Percentiles rank a stretch among this genome's conserved stretches.
phyloP scores from a whole-genome alignment of 2,888 invertebrate genomes.

The Pterostichus madidus region DNA sequence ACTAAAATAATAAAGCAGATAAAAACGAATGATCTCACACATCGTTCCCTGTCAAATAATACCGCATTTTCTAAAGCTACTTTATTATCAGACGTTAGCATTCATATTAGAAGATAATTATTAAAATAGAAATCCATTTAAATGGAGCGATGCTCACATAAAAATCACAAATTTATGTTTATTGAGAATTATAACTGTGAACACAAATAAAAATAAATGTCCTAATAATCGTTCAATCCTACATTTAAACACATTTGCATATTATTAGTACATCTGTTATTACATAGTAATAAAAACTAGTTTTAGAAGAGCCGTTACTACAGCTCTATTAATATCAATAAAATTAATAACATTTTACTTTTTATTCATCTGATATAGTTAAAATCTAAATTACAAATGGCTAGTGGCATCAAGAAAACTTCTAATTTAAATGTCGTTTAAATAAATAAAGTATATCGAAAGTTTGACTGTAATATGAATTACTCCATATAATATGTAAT shows the following conservation, averaged over 20 bases:
- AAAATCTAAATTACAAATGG: not conserved
- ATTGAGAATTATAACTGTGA: constrained; percentile 2
- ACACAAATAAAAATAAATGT: constrained; percentile 1
- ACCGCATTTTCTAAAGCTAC: not conserved
- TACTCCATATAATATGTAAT: no score
- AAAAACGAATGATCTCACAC: no score
- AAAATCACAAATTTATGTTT: constrained; percentile 8
- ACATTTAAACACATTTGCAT: constrained; percentile 7
- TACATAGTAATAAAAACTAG: not conserved
- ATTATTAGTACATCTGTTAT: not conserved
- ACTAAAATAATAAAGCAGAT: no score
- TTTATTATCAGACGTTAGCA: not conserved
- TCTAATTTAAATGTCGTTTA: no score
- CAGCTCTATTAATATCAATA: constrained; percentile 11
- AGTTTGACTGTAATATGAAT: no score
- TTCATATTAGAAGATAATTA: not conserved
- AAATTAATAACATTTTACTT: constrained; percentile 3
- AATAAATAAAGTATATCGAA: no score
- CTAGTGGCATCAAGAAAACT: no score
- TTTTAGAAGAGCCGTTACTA: not conserved
- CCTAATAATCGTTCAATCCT: not conserved
- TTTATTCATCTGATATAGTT: not conserved
- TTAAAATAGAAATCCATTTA: not conserved
- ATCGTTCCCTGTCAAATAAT: no score
- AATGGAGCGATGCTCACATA: not conserved